These are phyloP conservation scores for Venusia cambrica DNA, from an alignment of 2,888 invertebrate genomes.

Conservation along the genomic window DNA sequence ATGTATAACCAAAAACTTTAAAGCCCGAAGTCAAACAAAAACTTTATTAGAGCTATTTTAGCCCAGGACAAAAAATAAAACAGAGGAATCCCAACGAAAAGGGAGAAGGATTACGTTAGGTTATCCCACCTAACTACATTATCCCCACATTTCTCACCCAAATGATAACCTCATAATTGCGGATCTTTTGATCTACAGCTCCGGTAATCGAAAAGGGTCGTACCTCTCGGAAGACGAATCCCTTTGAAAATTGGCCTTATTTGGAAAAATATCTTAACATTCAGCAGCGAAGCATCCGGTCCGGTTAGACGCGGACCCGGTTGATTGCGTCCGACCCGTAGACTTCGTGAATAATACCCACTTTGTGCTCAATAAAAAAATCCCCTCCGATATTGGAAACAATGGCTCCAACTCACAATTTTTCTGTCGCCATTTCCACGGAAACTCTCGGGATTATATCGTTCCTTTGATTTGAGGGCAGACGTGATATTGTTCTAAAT, in stretches of 20 bases:
- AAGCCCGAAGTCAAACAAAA: too few relatives aligned
- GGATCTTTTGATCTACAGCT: constrained; percentile 59
- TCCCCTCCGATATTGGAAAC: constrained; percentile 75
- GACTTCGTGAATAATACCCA: constrained; percentile 75
- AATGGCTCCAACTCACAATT: constrained; percentile 75
- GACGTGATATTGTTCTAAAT: constrained; percentile 68
- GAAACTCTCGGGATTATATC: constrained; percentile 65
- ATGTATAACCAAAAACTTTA: too few relatives aligned
- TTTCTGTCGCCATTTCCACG: constrained; percentile 56
- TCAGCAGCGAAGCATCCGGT: constrained; percentile 68
- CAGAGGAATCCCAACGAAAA: too few relatives aligned
- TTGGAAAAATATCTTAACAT: constrained; percentile 77
- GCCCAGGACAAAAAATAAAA: too few relatives aligned
- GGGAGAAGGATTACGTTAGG: too few relatives aligned
- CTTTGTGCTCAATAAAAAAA: constrained; percentile 78
- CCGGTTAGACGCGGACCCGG: constrained; percentile 31
- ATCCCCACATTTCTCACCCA: constrained; percentile 22
- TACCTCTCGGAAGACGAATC: constrained; percentile 65
- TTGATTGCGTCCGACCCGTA: constrained; percentile 69
- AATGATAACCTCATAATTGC: constrained; percentile 67
- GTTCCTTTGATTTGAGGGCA: constrained; percentile 71
- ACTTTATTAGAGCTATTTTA: too few relatives aligned
- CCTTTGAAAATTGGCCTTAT: constrained; percentile 74
- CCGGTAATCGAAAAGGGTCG: constrained; percentile 71
- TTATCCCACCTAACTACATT: constrained; percentile 15